phyloP scores from a whole-genome alignment of 2,888 invertebrate species.

The Eupithecia abbreviata region DNA sequence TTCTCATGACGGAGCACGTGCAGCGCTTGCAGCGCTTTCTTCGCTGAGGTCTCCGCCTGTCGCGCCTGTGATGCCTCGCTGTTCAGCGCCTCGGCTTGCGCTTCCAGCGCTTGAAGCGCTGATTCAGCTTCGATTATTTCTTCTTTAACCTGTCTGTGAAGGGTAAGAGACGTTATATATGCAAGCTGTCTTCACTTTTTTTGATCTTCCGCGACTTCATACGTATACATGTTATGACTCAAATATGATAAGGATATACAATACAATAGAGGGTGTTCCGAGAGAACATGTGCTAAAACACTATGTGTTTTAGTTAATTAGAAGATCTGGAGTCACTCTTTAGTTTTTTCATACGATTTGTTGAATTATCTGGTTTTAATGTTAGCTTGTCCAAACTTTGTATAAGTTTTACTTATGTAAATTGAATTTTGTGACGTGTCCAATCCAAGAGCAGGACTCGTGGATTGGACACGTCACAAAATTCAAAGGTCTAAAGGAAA shows the following conservation, averaged over 20 bases:
- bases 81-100: constrained; percentile 62
- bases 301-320: not conserved
- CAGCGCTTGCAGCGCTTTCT: constrained; percentile 62
- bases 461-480: too few relatives aligned
- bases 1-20: constrained; percentile 59
- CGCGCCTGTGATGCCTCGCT: constrained; percentile 63
- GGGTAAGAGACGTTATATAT: not conserved
- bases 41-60: constrained; percentile 63
- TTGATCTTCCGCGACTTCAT: not conserved
- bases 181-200: not conserved
- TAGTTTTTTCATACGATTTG: not conserved
- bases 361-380: not conserved
- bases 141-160: constrained; percentile 37
- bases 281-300: not conserved
- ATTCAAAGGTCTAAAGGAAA: too few relatives aligned
- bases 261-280: not conserved
- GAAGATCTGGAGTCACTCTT: not conserved
- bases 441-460: too few relatives aligned
- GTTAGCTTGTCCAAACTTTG: not conserved
- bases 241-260: not conserved
- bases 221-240: too few relatives aligned
- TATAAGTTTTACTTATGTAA: not conserved
- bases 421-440: too few relatives aligned
- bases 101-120: constrained; percentile 55
- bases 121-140: constrained; percentile 70